Evolutionary conservation across 2,797 vertebrate species (phyloP).

Genomic region (Echeneis naucrates): DNA sequence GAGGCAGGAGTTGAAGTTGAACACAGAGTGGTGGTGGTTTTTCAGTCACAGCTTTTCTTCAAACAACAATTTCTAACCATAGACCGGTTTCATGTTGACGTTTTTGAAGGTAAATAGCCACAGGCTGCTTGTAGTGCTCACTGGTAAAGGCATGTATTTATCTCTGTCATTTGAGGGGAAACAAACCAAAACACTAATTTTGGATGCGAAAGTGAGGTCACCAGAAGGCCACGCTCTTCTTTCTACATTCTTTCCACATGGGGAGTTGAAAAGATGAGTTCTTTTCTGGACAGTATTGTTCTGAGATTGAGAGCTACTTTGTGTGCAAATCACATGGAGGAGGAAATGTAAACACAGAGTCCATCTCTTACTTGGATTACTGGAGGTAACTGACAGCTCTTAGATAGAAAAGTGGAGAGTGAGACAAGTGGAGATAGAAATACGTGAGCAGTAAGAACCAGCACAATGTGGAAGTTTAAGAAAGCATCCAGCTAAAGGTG

Average conservation of each 20-base stretch:
- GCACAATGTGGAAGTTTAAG: background rate
- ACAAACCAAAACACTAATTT: constrained; percentile 30
- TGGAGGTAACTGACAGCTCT: background rate
- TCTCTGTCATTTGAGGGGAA: constrained; percentile 28
- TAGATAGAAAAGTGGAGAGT: background rate
- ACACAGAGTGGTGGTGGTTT: background rate
- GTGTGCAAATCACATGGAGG: constrained; percentile 1
- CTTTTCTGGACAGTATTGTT: constrained; percentile 10
- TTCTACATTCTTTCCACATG: background rate
- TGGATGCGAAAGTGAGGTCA: constrained; percentile 28
- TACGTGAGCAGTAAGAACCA: background rate
- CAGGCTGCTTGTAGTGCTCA: background rate
- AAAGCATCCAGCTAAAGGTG: background rate
- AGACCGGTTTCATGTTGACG: background rate
- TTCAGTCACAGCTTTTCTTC: background rate
- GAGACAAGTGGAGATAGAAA: background rate
- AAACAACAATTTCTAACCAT: background rate
- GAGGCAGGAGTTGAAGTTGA: background rate
- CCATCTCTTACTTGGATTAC: background rate
- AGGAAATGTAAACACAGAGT: background rate
- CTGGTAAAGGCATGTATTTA: constrained; percentile 20
- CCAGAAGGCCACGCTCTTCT: background rate
- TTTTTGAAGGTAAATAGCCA: constrained; percentile 14
- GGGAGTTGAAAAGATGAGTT: background rate
- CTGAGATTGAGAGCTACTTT: constrained; percentile 10